phyloP scores from a whole-genome alignment of 2,797 vertebrate species.

The Limnodromus scolopaceus region DNA sequence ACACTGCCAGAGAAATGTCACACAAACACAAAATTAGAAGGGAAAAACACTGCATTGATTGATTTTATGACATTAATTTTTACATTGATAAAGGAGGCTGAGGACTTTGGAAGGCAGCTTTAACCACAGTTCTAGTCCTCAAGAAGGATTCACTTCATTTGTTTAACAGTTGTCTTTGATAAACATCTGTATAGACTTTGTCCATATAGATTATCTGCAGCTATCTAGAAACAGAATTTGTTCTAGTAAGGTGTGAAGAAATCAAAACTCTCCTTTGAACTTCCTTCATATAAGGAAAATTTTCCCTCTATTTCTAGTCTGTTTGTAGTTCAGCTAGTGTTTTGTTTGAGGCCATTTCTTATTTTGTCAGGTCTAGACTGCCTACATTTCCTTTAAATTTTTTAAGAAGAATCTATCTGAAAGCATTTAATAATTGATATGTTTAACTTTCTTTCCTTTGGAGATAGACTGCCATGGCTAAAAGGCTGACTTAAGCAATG shows the following conservation, averaged over 20 bases:
- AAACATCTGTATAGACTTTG: not conserved
- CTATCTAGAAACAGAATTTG: not conserved
- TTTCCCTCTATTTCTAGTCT: not conserved
- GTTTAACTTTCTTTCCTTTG: slow-evolving; percentile 12
- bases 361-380: not conserved
- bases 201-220: not conserved
- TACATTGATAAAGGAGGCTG: not conserved
- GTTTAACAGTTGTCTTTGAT: not conserved
- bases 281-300: not conserved
- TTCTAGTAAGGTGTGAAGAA: not conserved
- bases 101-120: not conserved
- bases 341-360: slow-evolving; percentile 9
- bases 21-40: not conserved
- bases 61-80: not conserved
- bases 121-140: not conserved
- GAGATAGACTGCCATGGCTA: not conserved
- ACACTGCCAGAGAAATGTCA: not conserved
- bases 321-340: slow-evolving; percentile 27
- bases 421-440: slow-evolving; percentile 36
- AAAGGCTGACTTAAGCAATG: not conserved
- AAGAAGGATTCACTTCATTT: not conserved
- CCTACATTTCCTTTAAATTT: slow-evolving; percentile 2
- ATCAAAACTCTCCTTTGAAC: not conserved
- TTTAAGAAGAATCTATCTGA: slow-evolving; percentile 26
- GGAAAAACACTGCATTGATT: not conserved